phyloP scores from a whole-genome alignment of 2,113 vertebrate genomes.

The Argyrosomus japonicus region DNA sequence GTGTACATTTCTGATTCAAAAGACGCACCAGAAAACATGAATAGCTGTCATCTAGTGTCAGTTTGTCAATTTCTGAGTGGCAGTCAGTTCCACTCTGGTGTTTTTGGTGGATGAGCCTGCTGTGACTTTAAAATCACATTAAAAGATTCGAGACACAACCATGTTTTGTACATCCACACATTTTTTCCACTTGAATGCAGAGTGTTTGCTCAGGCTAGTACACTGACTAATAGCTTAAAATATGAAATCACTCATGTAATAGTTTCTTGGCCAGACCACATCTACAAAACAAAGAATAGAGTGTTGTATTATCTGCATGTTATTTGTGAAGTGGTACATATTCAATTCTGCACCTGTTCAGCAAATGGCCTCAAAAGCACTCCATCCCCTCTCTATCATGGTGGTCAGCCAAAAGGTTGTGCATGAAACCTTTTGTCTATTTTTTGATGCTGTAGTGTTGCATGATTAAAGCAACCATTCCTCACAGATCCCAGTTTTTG shows the following conservation, averaged over 20 bases:
- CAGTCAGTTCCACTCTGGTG: background rate
- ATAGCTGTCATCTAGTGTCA: background rate
- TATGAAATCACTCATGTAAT: slow-evolving; percentile 29
- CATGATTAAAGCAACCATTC: slow-evolving; percentile 10
- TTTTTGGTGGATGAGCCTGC: background rate
- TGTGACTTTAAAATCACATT: slow-evolving; percentile 22
- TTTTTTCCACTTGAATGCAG: slow-evolving; percentile 18
- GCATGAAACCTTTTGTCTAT: slow-evolving; percentile 8
- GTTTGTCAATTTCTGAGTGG: background rate
- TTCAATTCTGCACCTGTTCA: slow-evolving; percentile 39
- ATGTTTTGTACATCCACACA: slow-evolving; percentile 17
- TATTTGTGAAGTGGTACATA: slow-evolving; percentile 32
- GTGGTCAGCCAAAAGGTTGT: slow-evolving; percentile 27
- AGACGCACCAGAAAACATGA: background rate
- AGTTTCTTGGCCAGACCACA: slow-evolving; percentile 16
- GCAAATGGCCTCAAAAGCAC: slow-evolving; percentile 38
- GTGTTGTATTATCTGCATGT: slow-evolving; percentile 39
- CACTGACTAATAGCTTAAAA: slow-evolving; percentile 10
- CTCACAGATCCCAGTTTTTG: slow-evolving; percentile 10
- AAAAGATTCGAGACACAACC: background rate
- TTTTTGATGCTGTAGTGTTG: slow-evolving; percentile 10
- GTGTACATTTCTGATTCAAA: background rate
- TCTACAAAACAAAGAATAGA: slow-evolving; percentile 12
- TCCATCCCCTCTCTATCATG: background rate
- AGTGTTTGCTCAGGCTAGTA: background rate